phyloP scores from a whole-genome alignment of 2,113 vertebrate species.

The Halcyon malimbica region DNA sequence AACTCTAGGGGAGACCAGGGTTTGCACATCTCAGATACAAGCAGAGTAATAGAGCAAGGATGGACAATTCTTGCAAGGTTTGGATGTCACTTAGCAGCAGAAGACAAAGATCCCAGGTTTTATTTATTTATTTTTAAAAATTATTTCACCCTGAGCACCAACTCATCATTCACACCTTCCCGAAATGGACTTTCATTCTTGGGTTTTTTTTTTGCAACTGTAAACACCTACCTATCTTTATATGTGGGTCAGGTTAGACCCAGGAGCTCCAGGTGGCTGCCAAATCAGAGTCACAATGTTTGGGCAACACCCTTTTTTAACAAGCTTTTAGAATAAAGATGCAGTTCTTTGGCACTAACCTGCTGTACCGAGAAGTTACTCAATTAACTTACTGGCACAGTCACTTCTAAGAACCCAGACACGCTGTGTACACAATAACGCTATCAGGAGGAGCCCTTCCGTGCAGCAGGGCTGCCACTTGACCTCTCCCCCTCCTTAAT shows the following conservation, averaged over 20 bases:
- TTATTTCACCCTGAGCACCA: neutral
- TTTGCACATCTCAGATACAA: neutral
- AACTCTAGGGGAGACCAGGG: neutral
- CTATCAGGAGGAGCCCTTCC: neutral
- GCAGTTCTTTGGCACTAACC: neutral
- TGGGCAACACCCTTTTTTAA: neutral
- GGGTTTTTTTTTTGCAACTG: neutral
- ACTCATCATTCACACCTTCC: neutral
- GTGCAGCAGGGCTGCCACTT: neutral
- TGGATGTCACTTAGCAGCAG: neutral
- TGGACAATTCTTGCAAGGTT: neutral
- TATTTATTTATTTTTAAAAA: neutral
- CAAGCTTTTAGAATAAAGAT: neutral
- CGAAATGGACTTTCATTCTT: neutral
- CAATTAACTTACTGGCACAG: neutral
- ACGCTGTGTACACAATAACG: accelerated
- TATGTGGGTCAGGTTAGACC: neutral
- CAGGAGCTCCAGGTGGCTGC: neutral
- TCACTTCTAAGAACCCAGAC: neutral
- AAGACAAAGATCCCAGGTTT: neutral
- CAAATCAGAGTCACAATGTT: neutral
- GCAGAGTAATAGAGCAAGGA: neutral
- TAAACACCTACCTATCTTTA: neutral
- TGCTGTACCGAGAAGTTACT: neutral
- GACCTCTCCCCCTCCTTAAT: neutral